Conservation (phyloP, 2,797 vertebrate genomes). For the Pteronotus mesoamericanus region DNA sequence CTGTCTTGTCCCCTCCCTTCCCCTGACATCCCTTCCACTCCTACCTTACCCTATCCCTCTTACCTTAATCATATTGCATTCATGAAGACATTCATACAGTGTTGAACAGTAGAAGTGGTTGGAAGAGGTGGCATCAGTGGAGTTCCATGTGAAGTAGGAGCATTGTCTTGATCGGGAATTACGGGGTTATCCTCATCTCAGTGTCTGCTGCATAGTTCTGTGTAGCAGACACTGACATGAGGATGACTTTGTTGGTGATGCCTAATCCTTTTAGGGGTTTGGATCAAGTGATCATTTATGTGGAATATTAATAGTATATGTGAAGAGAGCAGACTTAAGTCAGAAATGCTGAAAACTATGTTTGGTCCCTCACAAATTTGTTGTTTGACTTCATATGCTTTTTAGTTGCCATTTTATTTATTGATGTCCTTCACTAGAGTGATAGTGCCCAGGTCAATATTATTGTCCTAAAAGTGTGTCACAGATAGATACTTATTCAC, state of each 20-base stretch:
- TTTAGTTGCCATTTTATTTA: neutral
- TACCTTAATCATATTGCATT: neutral
- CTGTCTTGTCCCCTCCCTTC: neutral
- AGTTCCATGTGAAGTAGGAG: neutral
- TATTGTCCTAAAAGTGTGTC: neutral
- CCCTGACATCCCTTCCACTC: no score
- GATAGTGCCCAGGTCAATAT: neutral
- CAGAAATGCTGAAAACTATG: neutral
- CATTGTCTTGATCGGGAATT: neutral
- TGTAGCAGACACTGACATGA: neutral
- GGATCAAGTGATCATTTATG: neutral
- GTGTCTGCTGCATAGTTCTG: no score
- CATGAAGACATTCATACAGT: neutral
- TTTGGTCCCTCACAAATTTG: neutral
- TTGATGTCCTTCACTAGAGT: neutral
- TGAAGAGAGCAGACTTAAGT: neutral
- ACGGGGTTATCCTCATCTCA: neutral
- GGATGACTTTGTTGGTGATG: neutral
- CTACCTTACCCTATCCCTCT: neutral
- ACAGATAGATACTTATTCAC: neutral
- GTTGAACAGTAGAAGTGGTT: neutral
- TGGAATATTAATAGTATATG: neutral
- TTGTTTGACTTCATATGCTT: neutral
- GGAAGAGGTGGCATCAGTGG: neutral
- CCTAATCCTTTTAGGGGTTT: neutral